phyloP scores from a whole-genome alignment of 2,797 vertebrate species.

The Mus caroli region DNA sequence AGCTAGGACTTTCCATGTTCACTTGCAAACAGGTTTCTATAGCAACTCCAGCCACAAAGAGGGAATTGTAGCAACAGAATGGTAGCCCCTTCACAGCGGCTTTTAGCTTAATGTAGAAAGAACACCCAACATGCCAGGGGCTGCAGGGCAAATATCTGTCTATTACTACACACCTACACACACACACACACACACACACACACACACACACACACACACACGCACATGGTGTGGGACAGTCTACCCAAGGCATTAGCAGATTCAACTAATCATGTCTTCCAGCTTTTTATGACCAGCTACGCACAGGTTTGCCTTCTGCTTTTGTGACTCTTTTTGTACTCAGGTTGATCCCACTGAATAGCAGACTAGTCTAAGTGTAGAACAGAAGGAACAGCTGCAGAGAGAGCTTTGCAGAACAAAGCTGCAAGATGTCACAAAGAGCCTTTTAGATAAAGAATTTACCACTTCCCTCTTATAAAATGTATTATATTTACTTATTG shows the following conservation, averaged over 20 bases:
- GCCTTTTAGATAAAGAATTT: conserved; percentile 25
- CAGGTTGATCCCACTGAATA: not conserved
- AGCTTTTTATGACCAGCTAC: not conserved
- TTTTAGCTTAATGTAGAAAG: not conserved
- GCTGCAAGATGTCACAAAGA: conserved; percentile 6
- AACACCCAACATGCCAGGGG: not conserved
- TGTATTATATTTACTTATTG: not conserved
- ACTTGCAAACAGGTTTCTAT: conserved; percentile 20
- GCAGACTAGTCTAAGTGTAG: conserved; percentile 13
- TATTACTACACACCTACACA: not conserved
- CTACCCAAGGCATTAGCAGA: not conserved
- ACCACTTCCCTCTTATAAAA: not conserved
- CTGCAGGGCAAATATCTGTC: not conserved
- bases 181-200: not conserved
- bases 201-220: not conserved
- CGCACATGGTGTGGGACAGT: not conserved
- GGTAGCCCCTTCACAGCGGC: not conserved
- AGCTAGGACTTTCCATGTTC: not conserved
- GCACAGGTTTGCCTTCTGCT: conserved; percentile 1
- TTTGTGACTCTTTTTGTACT: conserved; percentile 43
- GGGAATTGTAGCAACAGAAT: not conserved
- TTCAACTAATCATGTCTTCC: not conserved
- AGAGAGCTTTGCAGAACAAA: conserved; percentile 57
- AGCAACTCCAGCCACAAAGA: not conserved
- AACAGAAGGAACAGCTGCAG: not conserved